Evolutionary conservation across 2,797 vertebrate species (phyloP).

Genomic region (Rallus crepitans): DNA sequence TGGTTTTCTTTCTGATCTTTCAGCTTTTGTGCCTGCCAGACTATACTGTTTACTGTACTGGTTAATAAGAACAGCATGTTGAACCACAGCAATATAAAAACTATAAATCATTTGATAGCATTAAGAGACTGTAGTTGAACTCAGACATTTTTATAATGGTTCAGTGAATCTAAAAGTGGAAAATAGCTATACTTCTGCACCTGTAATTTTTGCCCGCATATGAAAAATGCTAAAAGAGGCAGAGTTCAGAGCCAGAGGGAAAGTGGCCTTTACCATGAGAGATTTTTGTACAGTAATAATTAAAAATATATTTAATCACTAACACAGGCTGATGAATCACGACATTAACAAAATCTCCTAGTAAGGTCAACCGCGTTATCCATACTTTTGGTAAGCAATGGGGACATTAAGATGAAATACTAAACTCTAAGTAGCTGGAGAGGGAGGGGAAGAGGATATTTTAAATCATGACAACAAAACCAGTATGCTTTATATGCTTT

Average conservation of each 20-base stretch:
- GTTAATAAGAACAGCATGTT: neutral
- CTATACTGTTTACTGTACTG: neutral
- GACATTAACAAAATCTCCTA: neutral
- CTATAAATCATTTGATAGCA: neutral
- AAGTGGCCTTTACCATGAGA: slow-evolving; percentile 33
- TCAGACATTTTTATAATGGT: neutral
- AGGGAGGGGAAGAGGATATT: neutral
- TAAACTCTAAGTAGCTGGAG: neutral
- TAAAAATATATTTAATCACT: slow-evolving; percentile 42
- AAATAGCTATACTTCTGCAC: neutral
- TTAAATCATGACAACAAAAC: neutral
- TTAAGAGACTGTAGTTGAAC: slow-evolving; percentile 23
- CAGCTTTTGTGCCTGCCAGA: neutral
- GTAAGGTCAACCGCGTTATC: slow-evolving; percentile 25
- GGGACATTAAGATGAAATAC: slow-evolving; percentile 57
- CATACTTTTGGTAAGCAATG: slow-evolving; percentile 12
- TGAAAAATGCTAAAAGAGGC: slow-evolving; percentile 12
- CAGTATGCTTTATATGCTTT: neutral
- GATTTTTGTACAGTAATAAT: slow-evolving; percentile 40
- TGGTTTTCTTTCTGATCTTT: slow-evolving; percentile 6
- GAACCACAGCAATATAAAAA: neutral
- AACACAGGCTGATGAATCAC: slow-evolving; percentile 30
- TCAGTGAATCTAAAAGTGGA: neutral
- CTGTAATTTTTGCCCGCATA: neutral
- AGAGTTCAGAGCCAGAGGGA: neutral